phyloP scores from a whole-genome alignment of 2,113 vertebrate species.

The Illadopsis cleaveri region DNA sequence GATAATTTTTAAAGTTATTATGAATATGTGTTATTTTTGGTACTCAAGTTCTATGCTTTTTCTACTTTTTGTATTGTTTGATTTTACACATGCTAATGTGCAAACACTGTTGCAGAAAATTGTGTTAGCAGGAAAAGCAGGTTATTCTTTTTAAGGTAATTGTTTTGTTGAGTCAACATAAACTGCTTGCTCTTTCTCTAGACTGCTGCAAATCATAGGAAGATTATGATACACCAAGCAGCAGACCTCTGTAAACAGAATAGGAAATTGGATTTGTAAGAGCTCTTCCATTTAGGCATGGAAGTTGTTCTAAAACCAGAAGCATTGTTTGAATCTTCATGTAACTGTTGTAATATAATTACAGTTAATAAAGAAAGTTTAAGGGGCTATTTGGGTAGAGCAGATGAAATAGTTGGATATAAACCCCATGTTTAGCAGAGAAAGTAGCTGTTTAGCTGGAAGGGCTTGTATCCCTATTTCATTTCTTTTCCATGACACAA shows the following conservation, averaged over 20 bases:
- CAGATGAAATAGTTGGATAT: neutral
- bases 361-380: neutral
- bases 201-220: neutral
- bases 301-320: neutral
- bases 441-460: neutral
- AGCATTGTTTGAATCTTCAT: neutral
- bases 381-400: neutral
- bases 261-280: conserved; percentile 25
- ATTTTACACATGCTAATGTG: neutral
- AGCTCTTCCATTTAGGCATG: neutral
- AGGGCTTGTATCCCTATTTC: neutral
- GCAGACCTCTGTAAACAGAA: conserved; percentile 18
- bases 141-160: conserved; percentile 7
- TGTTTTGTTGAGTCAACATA: neutral
- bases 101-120: neutral
- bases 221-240: neutral
- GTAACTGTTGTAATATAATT: neutral
- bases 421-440: neutral
- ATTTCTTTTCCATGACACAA: neutral
- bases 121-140: neutral
- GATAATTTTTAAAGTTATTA: neutral
- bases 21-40: neutral
- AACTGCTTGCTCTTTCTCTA: conserved; percentile 32
- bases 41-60: neutral
- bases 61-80: neutral